A percentile compares a stretch with the other conserved stretches of the same genome.
Conservation (phyloP, 2,888 invertebrate species). For the Pterostichus niger region DNA sequence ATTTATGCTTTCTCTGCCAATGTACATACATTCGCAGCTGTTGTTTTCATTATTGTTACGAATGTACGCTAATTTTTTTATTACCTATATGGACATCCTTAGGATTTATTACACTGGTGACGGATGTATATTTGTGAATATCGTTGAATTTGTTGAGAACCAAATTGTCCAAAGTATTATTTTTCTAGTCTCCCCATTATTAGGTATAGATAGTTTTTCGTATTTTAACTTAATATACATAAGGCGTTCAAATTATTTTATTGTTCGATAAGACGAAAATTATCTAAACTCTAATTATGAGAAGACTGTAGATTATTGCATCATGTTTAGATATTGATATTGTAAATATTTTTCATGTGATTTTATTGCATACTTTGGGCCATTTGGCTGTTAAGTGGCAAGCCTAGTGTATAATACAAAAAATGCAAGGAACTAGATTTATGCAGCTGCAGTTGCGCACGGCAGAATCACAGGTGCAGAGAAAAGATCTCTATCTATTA, state of each 20-base stretch:
- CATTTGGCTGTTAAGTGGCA: conserved; percentile 58
- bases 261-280: conserved; percentile 42
- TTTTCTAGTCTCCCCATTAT: conserved; percentile 50
- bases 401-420: conserved; percentile 63
- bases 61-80: conserved; percentile 60
- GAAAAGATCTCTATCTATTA: conserved; percentile 33
- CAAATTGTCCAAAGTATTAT: conserved; percentile 63
- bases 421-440: conserved; percentile 46
- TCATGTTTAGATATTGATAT: conserved; percentile 59
- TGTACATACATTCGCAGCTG: conserved; percentile 77
- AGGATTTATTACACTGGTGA: conserved; percentile 75
- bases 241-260: conserved; percentile 46
- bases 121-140: conserved; percentile 78
- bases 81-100: conserved; percentile 71
- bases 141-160: conserved; percentile 67
- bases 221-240: conserved; percentile 48
- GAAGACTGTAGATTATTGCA: conserved; percentile 50
- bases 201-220: conserved; percentile 54
- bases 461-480: conserved; percentile 22
- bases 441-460: conserved; percentile 34
- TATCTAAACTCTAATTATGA: conserved; percentile 61
- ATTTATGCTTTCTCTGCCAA: conserved; percentile 77
- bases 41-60: conserved; percentile 75
- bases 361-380: conserved; percentile 60
- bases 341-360: conserved; percentile 64